A percentile compares a stretch with the other conserved stretches of the same genome.
phyloP scores from a whole-genome alignment of 2,113 vertebrate genomes.

The Noturus placidus region DNA sequence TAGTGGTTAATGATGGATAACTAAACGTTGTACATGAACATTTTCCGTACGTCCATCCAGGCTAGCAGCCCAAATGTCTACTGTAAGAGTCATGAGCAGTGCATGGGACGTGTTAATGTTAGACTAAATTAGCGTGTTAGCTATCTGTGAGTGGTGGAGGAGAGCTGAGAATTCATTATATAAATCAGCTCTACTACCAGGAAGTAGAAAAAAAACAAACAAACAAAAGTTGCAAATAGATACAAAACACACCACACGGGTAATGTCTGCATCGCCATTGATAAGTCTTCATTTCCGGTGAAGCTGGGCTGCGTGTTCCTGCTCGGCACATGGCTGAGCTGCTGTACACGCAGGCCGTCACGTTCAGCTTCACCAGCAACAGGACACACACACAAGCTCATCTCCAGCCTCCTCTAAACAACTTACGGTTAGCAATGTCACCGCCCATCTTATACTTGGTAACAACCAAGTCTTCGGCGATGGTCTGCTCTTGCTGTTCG shows the following conservation, averaged over 20 bases:
- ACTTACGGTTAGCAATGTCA: slow-evolving; percentile 93
- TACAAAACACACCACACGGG: not conserved
- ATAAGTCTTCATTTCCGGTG: not conserved
- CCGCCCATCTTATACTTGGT: slow-evolving; percentile 97
- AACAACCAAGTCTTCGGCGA: slow-evolving; percentile 93
- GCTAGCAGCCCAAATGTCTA: not conserved
- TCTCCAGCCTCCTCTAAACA: slow-evolving; percentile 21
- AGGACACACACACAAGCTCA: not conserved
- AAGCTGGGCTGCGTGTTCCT: not conserved
- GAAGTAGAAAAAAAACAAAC: too few species aligned
- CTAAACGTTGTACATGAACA: not conserved
- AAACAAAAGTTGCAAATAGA: not conserved
- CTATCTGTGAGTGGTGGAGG: not conserved
- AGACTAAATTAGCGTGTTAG: not conserved
- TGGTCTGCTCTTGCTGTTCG: slow-evolving; percentile 90
- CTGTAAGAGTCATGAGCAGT: not conserved
- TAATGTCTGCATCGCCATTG: not conserved
- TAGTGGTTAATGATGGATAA: not conserved
- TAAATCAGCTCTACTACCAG: not conserved
- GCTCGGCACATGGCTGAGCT: slow-evolving; percentile 19
- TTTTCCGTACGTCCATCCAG: not conserved
- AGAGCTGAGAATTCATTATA: not conserved
- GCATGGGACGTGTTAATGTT: not conserved
- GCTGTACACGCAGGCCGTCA: slow-evolving; percentile 12
- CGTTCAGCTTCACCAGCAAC: not conserved